A percentile compares a stretch with the other conserved stretches of the same genome.
Conservation (phyloP, 2,888 invertebrate species). For the Athripsodes cinereus region DNA sequence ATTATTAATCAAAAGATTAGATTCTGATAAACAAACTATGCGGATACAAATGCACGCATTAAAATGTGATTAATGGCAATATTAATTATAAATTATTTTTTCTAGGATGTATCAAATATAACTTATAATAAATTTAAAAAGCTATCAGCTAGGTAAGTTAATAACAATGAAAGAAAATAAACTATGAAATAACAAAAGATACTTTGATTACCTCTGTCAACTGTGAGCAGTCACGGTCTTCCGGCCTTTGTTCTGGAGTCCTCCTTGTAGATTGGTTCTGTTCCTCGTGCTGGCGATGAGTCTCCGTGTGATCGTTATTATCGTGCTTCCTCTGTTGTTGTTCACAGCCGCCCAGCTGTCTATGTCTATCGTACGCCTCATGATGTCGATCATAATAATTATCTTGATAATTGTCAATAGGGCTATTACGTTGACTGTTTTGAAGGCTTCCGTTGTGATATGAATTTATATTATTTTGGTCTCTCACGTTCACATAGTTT, state of each 20-base stretch:
- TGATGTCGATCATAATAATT: not conserved
- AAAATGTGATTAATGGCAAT: too few relatives aligned
- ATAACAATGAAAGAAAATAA: too few relatives aligned
- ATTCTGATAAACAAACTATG: too few relatives aligned
- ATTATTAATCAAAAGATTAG: too few relatives aligned
- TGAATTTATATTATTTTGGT: conserved; percentile 30
- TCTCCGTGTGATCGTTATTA: conserved; percentile 7
- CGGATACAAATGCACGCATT: too few relatives aligned
- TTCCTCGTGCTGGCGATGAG: not conserved
- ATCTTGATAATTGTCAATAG: not conserved
- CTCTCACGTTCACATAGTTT: conserved; percentile 29
- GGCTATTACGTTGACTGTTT: not conserved
- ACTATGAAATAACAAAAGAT: too few relatives aligned
- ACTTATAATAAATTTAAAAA: too few relatives aligned
- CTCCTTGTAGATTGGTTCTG: conserved; percentile 27
- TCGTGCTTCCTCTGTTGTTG: conserved; percentile 26
- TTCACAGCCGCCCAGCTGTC: not conserved
- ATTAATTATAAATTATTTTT: too few relatives aligned
- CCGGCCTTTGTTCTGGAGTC: conserved; percentile 34
- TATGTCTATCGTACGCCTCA: not conserved
- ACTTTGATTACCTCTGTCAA: conserved; percentile 23
- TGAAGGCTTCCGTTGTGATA: conserved; percentile 1
- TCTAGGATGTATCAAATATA: too few relatives aligned
- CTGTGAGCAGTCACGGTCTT: conserved; percentile 40
- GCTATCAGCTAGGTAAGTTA: too few relatives aligned